These are phyloP conservation scores for Drosophila kambysellisi DNA, from an alignment of 2,888 invertebrate genomes.

Conservation along the genomic window DNA sequence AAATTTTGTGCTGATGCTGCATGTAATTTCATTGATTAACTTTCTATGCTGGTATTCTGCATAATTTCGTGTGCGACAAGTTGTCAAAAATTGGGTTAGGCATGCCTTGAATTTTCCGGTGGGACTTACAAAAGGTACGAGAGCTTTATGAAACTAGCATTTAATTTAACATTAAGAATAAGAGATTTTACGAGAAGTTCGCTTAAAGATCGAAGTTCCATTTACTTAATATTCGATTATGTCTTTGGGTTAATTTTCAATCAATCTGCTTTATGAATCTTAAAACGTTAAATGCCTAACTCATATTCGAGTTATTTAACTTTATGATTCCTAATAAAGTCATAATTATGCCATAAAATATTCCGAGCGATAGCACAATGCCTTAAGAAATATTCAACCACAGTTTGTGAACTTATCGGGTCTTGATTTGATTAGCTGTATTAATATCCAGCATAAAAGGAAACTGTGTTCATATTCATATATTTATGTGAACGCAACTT, in stretches of 20 bases:
- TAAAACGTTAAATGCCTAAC: conserved; percentile 4
- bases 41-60: conserved; percentile 74
- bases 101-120: conserved; percentile 37
- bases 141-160: not conserved
- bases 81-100: conserved; percentile 76
- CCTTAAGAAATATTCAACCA: conserved; percentile 25
- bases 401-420: conserved; percentile 24
- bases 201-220: not conserved
- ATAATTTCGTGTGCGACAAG: conserved; percentile 72
- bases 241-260: not conserved
- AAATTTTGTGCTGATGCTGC: conserved; percentile 66
- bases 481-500: conserved; percentile 27
- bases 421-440: conserved; percentile 56
- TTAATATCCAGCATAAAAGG: conserved; percentile 40
- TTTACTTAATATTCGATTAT: not conserved
- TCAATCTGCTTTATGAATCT: conserved; percentile 1
- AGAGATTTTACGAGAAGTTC: no score
- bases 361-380: conserved; percentile 27
- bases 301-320: conserved; percentile 23
- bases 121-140: conserved; percentile 5
- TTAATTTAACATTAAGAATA: not conserved
- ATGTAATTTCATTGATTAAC: conserved; percentile 81
- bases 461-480: conserved; percentile 30
- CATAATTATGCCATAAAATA: conserved; percentile 52
- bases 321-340: conserved; percentile 31